Evolutionary conservation across 1,140 invertebrate genomes (phyloP).

Genomic region (Bombus sylvicola): DNA sequence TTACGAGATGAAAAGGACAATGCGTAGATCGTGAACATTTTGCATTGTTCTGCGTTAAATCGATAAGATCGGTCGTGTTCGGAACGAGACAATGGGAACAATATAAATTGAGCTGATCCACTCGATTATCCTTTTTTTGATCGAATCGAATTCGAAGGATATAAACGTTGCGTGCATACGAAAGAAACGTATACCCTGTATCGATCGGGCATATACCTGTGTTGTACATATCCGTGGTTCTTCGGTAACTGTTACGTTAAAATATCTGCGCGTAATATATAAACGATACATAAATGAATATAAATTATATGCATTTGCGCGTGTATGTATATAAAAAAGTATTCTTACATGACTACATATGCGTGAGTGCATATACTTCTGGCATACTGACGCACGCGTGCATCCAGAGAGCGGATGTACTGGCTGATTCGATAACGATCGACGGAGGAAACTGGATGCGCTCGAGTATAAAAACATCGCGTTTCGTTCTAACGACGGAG

Average conservation of each 20-base stretch:
- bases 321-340: constrained; percentile 21
- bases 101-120: not conserved
- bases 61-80: not conserved
- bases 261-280: constrained; percentile 42
- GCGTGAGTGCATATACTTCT: not conserved
- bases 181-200: constrained; percentile 10
- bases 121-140: constrained; percentile 33
- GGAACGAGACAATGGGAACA: too few relatives aligned
- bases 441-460: too few relatives aligned
- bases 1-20: not conserved
- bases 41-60: not conserved
- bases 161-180: not conserved
- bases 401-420: not conserved
- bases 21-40: not conserved
- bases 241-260: constrained; percentile 53
- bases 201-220: constrained; percentile 60
- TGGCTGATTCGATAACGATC: constrained; percentile 15
- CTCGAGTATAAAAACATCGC: not conserved
- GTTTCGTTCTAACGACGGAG: not conserved
- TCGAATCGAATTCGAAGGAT: constrained; percentile 22
- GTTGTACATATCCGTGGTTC: constrained; percentile 68
- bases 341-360: not conserved
- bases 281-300: constrained; percentile 8
- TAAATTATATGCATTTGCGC: constrained; percentile 13
- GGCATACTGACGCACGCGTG: not conserved